Percentiles rank a stretch among this genome's conserved stretches.
phyloP scores from a whole-genome alignment of 2,113 vertebrate species.

The Pyrgilauda ruficollis region DNA sequence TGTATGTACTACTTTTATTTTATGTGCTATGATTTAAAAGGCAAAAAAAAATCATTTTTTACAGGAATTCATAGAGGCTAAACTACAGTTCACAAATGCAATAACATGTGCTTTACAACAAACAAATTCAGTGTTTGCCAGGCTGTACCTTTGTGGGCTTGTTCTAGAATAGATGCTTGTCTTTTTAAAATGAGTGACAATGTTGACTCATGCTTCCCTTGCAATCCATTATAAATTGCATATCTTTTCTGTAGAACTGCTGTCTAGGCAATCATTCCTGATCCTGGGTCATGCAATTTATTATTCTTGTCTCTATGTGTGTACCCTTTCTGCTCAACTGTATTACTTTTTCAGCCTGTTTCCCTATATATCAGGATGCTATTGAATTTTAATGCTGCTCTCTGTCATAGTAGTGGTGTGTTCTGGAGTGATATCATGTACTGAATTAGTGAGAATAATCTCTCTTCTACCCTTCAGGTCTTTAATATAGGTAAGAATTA shows the following conservation, averaged over 20 bases:
- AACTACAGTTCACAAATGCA: neutral
- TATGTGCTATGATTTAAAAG: neutral
- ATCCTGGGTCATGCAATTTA: neutral
- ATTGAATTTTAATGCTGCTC: neutral
- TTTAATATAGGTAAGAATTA: neutral
- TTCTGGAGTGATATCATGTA: neutral
- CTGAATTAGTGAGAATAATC: neutral
- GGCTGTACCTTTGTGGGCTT: neutral
- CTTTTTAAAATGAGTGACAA: neutral
- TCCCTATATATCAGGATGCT: neutral
- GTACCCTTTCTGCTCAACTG: neutral
- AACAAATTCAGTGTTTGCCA: neutral
- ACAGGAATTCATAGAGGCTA: neutral
- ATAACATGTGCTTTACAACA: neutral
- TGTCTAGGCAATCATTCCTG: neutral
- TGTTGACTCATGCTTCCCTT: neutral
- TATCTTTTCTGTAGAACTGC: neutral
- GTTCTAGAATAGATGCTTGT: neutral
- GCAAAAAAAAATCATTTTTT: neutral
- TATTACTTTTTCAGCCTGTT: neutral
- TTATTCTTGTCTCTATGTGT: neutral
- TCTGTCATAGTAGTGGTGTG: neutral
- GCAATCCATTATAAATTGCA: slow-evolving; percentile 18
- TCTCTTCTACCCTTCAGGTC: neutral
- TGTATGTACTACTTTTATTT: neutral